Evolutionary conservation across 1,140 invertebrate genomes (phyloP).

Genomic region (Drosophila ercepeae): DNA sequence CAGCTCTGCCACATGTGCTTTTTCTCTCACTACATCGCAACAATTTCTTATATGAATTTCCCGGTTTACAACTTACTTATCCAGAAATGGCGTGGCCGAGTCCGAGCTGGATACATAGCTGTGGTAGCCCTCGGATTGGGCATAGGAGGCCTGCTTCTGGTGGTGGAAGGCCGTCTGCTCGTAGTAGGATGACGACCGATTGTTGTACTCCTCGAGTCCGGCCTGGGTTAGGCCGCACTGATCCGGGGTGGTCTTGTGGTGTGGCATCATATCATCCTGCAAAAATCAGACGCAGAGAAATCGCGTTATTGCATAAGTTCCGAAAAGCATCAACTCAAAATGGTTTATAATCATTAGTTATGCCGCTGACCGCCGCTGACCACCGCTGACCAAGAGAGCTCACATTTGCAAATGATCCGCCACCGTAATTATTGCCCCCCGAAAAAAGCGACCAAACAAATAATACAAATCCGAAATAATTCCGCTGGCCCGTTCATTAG

Average conservation of each 20-base stretch:
- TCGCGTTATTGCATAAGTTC: slow-evolving; percentile 39
- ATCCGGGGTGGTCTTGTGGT: slow-evolving; percentile 50
- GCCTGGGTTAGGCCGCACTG: slow-evolving; percentile 85
- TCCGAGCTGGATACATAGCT: slow-evolving; percentile 92
- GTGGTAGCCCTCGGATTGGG: slow-evolving; percentile 92
- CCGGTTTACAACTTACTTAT: slow-evolving; percentile 85
- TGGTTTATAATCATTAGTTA: slow-evolving; percentile 73
- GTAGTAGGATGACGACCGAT: slow-evolving; percentile 84
- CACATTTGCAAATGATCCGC: slow-evolving; percentile 75
- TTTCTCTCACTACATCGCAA: slow-evolving; percentile 3
- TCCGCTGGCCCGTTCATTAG: slow-evolving; percentile 52
- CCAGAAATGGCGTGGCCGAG: slow-evolving; percentile 91
- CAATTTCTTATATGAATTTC: neutral
- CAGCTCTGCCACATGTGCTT: too few relatives aligned
- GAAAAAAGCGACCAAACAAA: slow-evolving; percentile 11
- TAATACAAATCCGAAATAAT: slow-evolving; percentile 23
- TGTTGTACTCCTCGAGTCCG: slow-evolving; percentile 88
- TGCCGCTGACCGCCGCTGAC: too few relatives aligned
- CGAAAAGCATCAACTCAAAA: slow-evolving; percentile 18
- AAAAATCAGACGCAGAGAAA: slow-evolving; percentile 36
- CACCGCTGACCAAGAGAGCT: slow-evolving; percentile 31
- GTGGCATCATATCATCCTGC: slow-evolving; percentile 65
- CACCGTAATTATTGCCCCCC: slow-evolving; percentile 54
- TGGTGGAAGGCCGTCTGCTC: slow-evolving; percentile 86
- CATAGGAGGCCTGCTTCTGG: slow-evolving; percentile 90